Evolutionary conservation across 2,888 invertebrate genomes (phyloP).

Genomic region (Monopis laevigella): DNA sequence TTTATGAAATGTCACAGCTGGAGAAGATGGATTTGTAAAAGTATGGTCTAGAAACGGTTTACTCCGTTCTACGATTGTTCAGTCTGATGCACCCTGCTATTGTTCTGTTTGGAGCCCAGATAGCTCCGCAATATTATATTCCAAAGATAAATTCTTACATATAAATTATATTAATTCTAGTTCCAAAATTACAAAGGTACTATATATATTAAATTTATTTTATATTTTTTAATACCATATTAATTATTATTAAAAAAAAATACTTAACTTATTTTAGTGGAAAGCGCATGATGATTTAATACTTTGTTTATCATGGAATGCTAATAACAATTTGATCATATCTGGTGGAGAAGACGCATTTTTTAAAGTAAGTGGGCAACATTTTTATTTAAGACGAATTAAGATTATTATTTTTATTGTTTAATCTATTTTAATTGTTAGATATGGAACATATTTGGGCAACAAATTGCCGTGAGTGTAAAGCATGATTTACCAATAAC

Average conservation of each 20-base stretch:
- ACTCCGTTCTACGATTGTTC: conserved; percentile 87
- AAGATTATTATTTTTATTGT: background rate
- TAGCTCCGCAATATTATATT: conserved; percentile 73
- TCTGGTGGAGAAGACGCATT: conserved; percentile 97
- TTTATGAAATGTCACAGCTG: conserved; percentile 68
- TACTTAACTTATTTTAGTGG: conserved; percentile 73
- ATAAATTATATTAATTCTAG: conserved; percentile 79
- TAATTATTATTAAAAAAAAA: background rate
- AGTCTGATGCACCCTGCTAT: conserved; percentile 83
- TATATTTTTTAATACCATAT: background rate
- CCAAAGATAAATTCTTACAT: conserved; percentile 72
- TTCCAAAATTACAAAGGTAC: conserved; percentile 75
- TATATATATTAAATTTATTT: conserved; percentile 2
- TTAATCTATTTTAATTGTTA: conserved; percentile 21
- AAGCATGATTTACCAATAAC: conserved; percentile 92
- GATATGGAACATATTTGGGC: conserved; percentile 94
- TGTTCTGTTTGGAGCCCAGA: conserved; percentile 86
- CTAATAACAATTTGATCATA: conserved; percentile 87
- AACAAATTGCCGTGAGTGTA: conserved; percentile 85
- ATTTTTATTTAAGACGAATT: background rate
- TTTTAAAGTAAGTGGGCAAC: conserved; percentile 70
- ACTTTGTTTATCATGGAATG: conserved; percentile 94
- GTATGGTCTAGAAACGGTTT: conserved; percentile 97
- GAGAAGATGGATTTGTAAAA: conserved; percentile 96
- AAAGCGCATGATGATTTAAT: conserved; percentile 96